Evolutionary conservation across 2,113 vertebrate species (phyloP).

Genomic region (Xiphophorus maculatus): DNA sequence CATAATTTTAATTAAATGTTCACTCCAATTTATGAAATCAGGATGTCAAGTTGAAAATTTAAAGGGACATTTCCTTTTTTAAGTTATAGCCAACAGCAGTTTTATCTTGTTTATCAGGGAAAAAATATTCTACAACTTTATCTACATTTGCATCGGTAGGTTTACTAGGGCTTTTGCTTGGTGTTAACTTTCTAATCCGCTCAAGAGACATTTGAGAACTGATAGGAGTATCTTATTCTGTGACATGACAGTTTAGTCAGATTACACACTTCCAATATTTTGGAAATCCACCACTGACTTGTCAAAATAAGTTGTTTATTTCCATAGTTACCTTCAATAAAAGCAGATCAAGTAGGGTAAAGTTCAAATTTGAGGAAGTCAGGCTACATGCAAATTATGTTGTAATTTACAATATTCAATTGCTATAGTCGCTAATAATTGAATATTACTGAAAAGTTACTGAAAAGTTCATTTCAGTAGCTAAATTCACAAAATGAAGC

Average conservation of each 20-base stretch:
- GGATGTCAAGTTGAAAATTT: constrained; percentile 49
- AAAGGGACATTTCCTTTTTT: constrained; percentile 59
- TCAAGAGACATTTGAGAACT: constrained; percentile 18
- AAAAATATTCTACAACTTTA: constrained; percentile 61
- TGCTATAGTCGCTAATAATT: no score
- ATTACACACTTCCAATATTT: no score
- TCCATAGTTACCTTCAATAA: no score
- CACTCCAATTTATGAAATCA: constrained; percentile 54
- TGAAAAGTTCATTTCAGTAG: no score
- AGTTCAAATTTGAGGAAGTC: no score
- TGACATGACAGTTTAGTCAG: not conserved
- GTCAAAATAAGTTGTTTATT: no score
- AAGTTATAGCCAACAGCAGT: constrained; percentile 55
- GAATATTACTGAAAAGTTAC: no score
- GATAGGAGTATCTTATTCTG: constrained; percentile 17
- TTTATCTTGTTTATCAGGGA: constrained; percentile 46
- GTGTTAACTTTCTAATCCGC: constrained; percentile 10
- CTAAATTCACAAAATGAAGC: no score
- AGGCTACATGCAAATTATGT: no score
- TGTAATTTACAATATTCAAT: no score
- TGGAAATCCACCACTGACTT: no score
- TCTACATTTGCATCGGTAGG: constrained; percentile 32
- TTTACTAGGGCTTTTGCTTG: constrained; percentile 15
- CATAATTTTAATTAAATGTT: constrained; percentile 74
- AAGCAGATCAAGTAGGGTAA: no score